phyloP scores from a whole-genome alignment of 2,797 vertebrate genomes.

The Caiman crocodilus region DNA sequence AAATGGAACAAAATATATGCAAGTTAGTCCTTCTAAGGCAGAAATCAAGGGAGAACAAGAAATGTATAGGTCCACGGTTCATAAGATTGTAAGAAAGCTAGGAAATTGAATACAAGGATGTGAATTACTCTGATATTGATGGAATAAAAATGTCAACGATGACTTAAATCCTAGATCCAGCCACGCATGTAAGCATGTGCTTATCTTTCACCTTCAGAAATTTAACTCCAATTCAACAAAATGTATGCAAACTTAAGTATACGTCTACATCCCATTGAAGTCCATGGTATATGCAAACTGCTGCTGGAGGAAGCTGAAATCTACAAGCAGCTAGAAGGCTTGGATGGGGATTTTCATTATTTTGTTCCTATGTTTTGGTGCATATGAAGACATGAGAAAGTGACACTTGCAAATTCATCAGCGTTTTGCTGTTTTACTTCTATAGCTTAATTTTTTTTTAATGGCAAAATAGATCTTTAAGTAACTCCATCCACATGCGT shows the following conservation, averaged over 20 bases:
- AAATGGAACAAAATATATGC: neutral
- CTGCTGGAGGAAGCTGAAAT: neutral
- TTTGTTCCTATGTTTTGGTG: neutral
- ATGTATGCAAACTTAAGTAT: neutral
- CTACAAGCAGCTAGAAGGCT: neutral
- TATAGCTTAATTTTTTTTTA: neutral
- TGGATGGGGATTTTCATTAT: neutral
- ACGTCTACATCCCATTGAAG: neutral
- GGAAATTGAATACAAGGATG: neutral
- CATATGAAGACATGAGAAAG: neutral
- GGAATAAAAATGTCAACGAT: neutral
- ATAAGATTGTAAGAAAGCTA: neutral
- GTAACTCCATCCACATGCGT: neutral
- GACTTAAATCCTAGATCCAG: neutral
- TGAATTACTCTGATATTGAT: neutral
- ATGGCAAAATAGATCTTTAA: neutral
- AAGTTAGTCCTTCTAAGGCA: neutral
- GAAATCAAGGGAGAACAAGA: neutral
- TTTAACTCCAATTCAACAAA: neutral
- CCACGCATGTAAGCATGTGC: neutral
- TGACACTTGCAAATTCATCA: neutral
- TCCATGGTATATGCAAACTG: neutral
- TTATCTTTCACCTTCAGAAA: neutral
- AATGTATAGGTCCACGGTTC: neutral
- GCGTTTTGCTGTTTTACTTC: neutral